Conservation (phyloP, 2,113 vertebrate species). For the Speoplatyrhinus poulsoni region DNA sequence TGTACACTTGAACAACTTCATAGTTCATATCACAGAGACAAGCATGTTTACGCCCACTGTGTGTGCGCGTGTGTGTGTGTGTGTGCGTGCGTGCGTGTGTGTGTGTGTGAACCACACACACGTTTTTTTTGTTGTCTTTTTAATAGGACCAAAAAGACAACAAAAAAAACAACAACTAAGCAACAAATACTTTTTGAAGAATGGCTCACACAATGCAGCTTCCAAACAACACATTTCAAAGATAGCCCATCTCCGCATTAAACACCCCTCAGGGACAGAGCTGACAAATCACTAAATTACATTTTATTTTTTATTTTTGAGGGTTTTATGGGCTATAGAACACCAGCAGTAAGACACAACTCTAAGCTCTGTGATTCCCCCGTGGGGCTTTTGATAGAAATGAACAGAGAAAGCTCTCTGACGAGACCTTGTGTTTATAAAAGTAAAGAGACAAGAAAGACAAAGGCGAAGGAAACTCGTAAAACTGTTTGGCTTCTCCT, state of each 20-base stretch:
- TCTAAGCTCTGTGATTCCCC: constrained; percentile 44
- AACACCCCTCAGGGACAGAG: constrained; percentile 53
- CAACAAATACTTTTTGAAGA: constrained; percentile 31
- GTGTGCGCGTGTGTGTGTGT: too few relatives aligned
- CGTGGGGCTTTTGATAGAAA: constrained; percentile 60
- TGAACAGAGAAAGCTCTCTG: constrained; percentile 59
- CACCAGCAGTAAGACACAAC: constrained; percentile 46
- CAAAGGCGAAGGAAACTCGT: constrained; percentile 38
- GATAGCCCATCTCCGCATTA: constrained; percentile 46
- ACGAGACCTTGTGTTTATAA: constrained; percentile 21
- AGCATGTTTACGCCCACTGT: too few relatives aligned
- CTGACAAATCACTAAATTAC: constrained; percentile 68
- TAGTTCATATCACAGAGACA: too few relatives aligned
- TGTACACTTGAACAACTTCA: constrained; percentile 9
- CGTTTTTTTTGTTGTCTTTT: too few relatives aligned
- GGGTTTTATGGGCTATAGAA: constrained; percentile 56
- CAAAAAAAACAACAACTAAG: neutral
- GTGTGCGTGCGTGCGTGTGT: too few relatives aligned
- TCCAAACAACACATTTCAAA: constrained; percentile 51
- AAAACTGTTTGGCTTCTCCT: constrained; percentile 54
- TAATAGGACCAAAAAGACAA: neutral
- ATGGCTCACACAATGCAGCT: constrained; percentile 24
- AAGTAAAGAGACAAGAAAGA: constrained; percentile 5
- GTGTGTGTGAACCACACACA: constrained; percentile 6
- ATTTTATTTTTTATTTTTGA: constrained; percentile 50